Evolutionary conservation across 92 coral and sea anemone genomes (phyloP), one percentile per base, ranked within the genome.

Genomic region (Zoanthus sansibaricus): DNA sequence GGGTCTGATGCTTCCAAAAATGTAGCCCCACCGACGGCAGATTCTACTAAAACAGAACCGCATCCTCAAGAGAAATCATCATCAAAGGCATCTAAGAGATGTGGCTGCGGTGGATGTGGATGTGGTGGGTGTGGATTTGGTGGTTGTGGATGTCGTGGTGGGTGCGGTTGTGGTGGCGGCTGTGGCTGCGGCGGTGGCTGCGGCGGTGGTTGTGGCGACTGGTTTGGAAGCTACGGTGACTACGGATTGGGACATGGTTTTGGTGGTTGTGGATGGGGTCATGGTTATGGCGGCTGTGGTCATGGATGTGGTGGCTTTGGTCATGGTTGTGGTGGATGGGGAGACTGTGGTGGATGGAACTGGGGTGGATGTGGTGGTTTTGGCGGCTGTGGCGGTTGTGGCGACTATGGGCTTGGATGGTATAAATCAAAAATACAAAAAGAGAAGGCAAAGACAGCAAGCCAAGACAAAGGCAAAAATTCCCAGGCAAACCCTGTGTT

Each of bases 391-490:
- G 79, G 87, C 67, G 95, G 93, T 6, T 77, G 87, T 6, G 79
- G 87, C 68, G 92, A 91, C 75, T 90, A 52, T 67, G 93, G 92
- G 46, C 91, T 93, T 31, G 93, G 93, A 58, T 87, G 72, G 54
- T 83, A 86, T 72, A 92, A 94, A 44, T 95, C 98, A 32, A 90
- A 93, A 76, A 93, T 90, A 21, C 86, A 93, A 42, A 69, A 49
- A 62, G 69, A 62, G 5, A 62, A 62, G 30, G 7, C 30, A 31
- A 20, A 62, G 69, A 7, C 98, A 46, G 88, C 91, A 72, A 91
- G 84, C n/a, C 82, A 93, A 33, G 68, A 75, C 51, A 90, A 84
- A 11, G 77, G 80, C 21, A 84, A 89, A 69, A 89, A 77, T 25
- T 75, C 91, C 5, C 55, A 92, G 71, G 83, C 95, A 54, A 90